Evolutionary conservation across 2,888 invertebrate genomes (phyloP).

Genomic region (Aphodius granarius): DNA sequence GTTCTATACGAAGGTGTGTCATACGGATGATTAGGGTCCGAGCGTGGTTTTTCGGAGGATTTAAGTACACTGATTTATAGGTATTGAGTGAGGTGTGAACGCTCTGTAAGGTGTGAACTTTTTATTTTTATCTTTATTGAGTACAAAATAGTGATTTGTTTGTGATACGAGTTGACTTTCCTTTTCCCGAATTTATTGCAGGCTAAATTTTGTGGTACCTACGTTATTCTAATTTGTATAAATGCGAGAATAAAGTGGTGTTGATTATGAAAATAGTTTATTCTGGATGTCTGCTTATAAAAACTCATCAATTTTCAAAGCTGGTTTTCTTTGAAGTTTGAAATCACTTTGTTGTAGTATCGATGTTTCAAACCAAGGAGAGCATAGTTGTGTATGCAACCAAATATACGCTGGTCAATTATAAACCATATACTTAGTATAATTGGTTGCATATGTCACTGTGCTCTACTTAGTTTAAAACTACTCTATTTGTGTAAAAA

Average conservation of each 20-base stretch:
- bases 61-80: background rate
- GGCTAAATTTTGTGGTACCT: background rate
- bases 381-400: too few relatives aligned
- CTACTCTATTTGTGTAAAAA: too few relatives aligned
- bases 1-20: constrained; percentile 65
- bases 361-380: background rate
- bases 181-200: background rate
- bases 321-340: background rate
- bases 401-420: too few relatives aligned
- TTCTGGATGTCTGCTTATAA: background rate
- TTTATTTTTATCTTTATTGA: constrained; percentile 22
- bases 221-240: background rate
- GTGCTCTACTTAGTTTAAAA: too few relatives aligned
- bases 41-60: background rate
- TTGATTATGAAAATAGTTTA: background rate
- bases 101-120: background rate
- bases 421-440: too few relatives aligned
- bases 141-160: constrained; percentile 31
- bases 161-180: constrained; percentile 25
- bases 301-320: background rate
- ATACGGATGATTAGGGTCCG: too few relatives aligned
- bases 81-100: background rate
- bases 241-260: background rate
- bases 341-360: background rate
- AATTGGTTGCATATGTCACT: too few relatives aligned